Base-by-base conservation (phyloP, 2,888 invertebrate species). In the Coenonympha arcania region DNA sequence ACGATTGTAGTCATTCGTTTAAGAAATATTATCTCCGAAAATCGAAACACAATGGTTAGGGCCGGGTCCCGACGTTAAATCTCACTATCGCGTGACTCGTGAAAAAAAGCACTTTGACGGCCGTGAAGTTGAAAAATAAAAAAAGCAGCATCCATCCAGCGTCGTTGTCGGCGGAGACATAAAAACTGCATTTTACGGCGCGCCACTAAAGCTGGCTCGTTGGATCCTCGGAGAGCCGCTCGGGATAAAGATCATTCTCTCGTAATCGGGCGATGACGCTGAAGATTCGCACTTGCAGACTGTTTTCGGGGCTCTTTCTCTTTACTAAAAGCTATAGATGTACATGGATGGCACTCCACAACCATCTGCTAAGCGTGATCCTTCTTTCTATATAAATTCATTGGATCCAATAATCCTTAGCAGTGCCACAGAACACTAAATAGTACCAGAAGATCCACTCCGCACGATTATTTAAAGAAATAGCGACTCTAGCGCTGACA, bases 141-240 rank as follows among this genome's bases (percentile, higher is more conserved):
- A 64, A 64, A 43, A n/a, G 20, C 62, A 59, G 64, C 63, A 64
- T 64, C 68, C 64, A 63, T 62, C 70, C 64, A 58, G 55, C 63
- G n/a, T n/a, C n/a, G n/a, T n/a, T n/a, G n/a, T n/a, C n/a, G 26
- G 37, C 22, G 61, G 61, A 56, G 61, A 62, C 66, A 71, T 77
- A 76, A 79, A 79, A 78, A 72, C 68, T 73, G 73, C 73, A 73
- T 65, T 73, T 72, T 76, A 71, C 54, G 44, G 64, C 59, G 49
- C 59, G 62, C 64, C 59, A 62, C 64, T 72, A 75, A 73, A 64
- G 58, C 62, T 49, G 58, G 59, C 70, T 69, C 64, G 63, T 66
- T 63, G 57, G 51, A 53, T 57, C 64, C n/a, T n/a, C n/a, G n/a
- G 59, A 66, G 64, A 63, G 68, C 66, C 58, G 52, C 57, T 47